These are phyloP conservation scores for Cydia splendana DNA, from an alignment of 1,140 invertebrate genomes.

Conservation along the genomic window DNA sequence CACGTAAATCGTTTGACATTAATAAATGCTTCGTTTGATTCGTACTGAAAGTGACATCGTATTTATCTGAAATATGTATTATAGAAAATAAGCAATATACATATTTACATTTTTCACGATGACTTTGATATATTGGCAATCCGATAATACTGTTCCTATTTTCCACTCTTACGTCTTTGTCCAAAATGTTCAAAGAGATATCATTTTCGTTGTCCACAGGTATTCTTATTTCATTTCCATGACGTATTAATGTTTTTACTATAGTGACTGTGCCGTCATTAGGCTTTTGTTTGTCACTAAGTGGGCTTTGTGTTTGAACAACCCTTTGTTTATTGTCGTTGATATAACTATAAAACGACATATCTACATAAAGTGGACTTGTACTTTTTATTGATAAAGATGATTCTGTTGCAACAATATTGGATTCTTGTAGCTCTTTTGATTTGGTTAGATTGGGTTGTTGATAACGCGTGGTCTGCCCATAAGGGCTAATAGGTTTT, in stretches of 20 bases:
- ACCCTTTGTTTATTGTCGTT: constrained; percentile 45
- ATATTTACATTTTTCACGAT: not conserved
- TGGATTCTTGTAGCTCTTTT: not conserved
- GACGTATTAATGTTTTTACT: constrained; percentile 44
- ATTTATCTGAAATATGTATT: not conserved
- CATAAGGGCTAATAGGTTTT: not conserved
- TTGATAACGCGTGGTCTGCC: not conserved
- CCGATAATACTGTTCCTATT: not conserved
- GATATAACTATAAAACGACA: constrained; percentile 44
- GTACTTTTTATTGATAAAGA: constrained; percentile 34
- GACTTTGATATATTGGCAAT: not conserved
- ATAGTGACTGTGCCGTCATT: constrained; percentile 43
- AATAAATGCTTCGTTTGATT: too few relatives aligned
- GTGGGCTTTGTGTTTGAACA: constrained; percentile 46
- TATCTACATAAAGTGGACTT: constrained; percentile 35
- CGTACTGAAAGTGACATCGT: too few relatives aligned
- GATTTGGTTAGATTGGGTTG: not conserved
- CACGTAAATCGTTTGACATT: too few relatives aligned
- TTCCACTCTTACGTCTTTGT: constrained; percentile 13
- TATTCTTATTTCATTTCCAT: constrained; percentile 53
- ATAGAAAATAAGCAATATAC: not conserved
- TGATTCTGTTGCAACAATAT: constrained; percentile 12
- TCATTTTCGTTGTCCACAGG: constrained; percentile 51
- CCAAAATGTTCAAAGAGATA: constrained; percentile 45
- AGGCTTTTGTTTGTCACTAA: constrained; percentile 30